Evolutionary conservation across 2,888 invertebrate species (phyloP).

Genomic region (Caenorhabditis sp.): DNA sequence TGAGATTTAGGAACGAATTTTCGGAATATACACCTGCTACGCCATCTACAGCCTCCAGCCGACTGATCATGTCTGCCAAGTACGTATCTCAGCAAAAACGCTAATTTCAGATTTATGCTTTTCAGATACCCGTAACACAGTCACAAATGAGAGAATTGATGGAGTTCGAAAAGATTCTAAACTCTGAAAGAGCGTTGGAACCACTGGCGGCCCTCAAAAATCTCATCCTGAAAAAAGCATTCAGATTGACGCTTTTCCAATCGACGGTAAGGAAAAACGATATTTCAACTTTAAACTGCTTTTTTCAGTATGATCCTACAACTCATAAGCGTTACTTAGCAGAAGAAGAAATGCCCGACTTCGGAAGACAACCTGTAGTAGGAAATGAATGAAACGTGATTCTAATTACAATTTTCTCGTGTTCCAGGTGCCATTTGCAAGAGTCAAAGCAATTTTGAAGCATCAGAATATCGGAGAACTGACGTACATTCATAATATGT

Average conservation of each 20-base stretch:
- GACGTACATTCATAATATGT: conserved; percentile 17
- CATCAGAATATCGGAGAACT: conserved; percentile 24
- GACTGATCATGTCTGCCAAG: conserved; percentile 58
- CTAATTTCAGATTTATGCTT: neutral
- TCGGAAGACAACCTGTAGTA: conserved; percentile 8
- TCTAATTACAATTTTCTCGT: neutral
- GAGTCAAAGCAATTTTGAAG: conserved; percentile 1
- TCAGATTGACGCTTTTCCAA: conserved; percentile 44
- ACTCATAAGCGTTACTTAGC: conserved; percentile 33
- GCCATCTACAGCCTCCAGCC: conserved; percentile 63
- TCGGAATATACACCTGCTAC: conserved; percentile 64
- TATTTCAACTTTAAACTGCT: neutral
- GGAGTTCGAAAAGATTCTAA: conserved; percentile 27
- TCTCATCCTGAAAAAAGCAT: conserved; percentile 53
- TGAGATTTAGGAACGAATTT: conserved; percentile 55
- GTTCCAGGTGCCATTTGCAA: conserved; percentile 44
- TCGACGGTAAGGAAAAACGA: conserved; percentile 25
- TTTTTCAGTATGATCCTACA: conserved; percentile 58
- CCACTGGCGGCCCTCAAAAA: conserved; percentile 52
- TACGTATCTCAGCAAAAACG: neutral
- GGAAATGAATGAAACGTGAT: no score
- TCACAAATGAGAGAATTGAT: conserved; percentile 42
- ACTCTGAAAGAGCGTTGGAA: conserved; percentile 21
- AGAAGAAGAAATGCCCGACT: conserved; percentile 41
- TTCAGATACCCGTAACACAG: conserved; percentile 55